Base-by-base conservation (phyloP, 2,888 invertebrate species). In the Macrosiphum euphorbiae region DNA sequence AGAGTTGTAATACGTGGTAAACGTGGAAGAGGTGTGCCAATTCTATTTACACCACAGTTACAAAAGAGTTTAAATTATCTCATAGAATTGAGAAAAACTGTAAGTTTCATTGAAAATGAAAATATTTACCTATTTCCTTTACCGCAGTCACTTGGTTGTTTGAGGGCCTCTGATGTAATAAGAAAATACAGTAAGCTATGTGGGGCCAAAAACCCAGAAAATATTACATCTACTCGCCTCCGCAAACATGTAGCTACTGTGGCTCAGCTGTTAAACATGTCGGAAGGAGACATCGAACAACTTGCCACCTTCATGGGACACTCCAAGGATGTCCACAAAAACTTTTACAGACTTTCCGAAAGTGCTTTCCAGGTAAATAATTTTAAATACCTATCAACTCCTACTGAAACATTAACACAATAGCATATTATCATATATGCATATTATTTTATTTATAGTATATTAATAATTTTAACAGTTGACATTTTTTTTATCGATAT, bases 211-310 rank as follows among this genome's bases (percentile, higher is more conserved):
- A 41, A 58, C 44, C 26, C 55, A 35, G 58, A 58, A 44, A 88
- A 88, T 58, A 88, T 88, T 4, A 88, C 88, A n/a, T 88, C 88
- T 26, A 88, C 88, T 88, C 58, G 41, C 28, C 52, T 91, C 1
- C 50, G 91, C 10, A 91, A 91, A 91, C 84, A 91, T 47, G 41
- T 78, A n/a, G 91, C 91, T 41, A 91, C 91, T 52, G 91, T 91
- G 16, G 35, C 61, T 50, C 90, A 90, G 47, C 10, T 90, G 26
- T 50, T 90, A n/a, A 90, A 90, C 35, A n/a, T 90, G 26, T 78
- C 67, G 1, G 84, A 67, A 84, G 84, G 84, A 16, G 84, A 84
- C 20, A 41, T 84, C 20, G 84, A 84, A 16, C 41, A 84, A 84
- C 84, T 84, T 20, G 84, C 84, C 35, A 84, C 84, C 35, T 84